These are phyloP conservation scores for Emydura subglobosa DNA, from an alignment of 2,113 vertebrate genomes.

Conservation along the genomic window DNA sequence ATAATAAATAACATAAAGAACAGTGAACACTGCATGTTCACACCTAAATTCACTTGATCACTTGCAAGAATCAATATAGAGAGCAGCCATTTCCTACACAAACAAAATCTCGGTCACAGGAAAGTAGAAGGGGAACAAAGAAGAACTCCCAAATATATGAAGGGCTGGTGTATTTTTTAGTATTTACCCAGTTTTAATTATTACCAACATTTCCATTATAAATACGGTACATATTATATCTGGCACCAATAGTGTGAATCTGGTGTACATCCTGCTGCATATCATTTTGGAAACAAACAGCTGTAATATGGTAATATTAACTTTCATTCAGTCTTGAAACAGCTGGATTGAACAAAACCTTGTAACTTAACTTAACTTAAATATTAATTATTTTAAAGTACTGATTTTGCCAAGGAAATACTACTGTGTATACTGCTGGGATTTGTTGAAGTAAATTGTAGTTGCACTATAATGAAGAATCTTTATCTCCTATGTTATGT, in stretches of 20 bases:
- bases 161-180: not conserved
- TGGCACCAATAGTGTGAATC: not conserved
- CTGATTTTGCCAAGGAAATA: not conserved
- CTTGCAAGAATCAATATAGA: not conserved
- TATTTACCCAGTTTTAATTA: not conserved
- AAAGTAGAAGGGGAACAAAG: not conserved
- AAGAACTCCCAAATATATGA: not conserved
- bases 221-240: not conserved
- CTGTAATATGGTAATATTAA: not conserved
- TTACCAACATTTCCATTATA: not conserved
- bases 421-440: not conserved
- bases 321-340: not conserved
- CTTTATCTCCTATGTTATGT: conserved; percentile 4
- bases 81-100: not conserved
- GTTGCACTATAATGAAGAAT: not conserved
- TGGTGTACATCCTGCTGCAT: not conserved
- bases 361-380: not conserved
- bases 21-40: not conserved
- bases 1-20: not conserved
- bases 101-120: not conserved
- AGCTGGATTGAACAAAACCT: not conserved
- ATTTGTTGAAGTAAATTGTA: conserved; percentile 10
- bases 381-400: not conserved
- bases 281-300: not conserved
- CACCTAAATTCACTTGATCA: not conserved